These are phyloP conservation scores for Hirtodrosophila histrioides DNA, from an alignment of 2,888 invertebrate genomes.

Conservation along the genomic window DNA sequence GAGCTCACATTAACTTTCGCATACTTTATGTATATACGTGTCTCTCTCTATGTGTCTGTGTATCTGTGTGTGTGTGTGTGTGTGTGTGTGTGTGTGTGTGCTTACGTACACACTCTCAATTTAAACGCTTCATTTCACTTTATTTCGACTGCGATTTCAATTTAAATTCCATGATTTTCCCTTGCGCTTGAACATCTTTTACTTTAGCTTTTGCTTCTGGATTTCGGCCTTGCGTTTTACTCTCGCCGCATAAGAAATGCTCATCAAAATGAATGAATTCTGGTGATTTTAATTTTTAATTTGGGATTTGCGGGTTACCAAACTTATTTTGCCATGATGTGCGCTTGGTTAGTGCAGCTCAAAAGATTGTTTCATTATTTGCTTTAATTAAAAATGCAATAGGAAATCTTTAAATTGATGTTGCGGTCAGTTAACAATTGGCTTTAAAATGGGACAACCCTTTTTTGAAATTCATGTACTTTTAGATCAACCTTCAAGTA, in stretches of 20 bases:
- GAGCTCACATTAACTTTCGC: slow-evolving; percentile 73
- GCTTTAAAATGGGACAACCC: slow-evolving; percentile 14
- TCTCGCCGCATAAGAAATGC: slow-evolving; percentile 32
- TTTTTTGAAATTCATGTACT: slow-evolving; percentile 13
- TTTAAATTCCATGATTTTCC: slow-evolving; percentile 73
- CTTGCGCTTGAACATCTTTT: slow-evolving; percentile 51
- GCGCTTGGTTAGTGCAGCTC: slow-evolving; percentile 18
- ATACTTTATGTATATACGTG: slow-evolving; percentile 29
- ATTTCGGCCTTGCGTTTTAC: slow-evolving; percentile 12
- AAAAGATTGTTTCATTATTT: slow-evolving; percentile 18
- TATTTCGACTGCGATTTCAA: slow-evolving; percentile 80
- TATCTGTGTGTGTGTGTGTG: slow-evolving; percentile 4
- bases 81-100: slow-evolving; percentile 7
- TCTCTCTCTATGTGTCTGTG: not conserved
- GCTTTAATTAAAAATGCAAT: slow-evolving; percentile 57
- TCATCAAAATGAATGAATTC: slow-evolving; percentile 64
- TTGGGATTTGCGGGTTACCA: slow-evolving; percentile 48
- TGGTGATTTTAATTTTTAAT: slow-evolving; percentile 75
- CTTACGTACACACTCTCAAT: slow-evolving; percentile 48
- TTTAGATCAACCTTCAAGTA: slow-evolving; percentile 19
- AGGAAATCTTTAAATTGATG: slow-evolving; percentile 14
- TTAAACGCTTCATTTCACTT: slow-evolving; percentile 80
- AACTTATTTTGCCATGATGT: slow-evolving; percentile 14
- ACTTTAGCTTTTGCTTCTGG: slow-evolving; percentile 50
- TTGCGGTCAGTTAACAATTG: slow-evolving; percentile 29